Conservation (phyloP, 2,113 vertebrate genomes). For the Pelusios castaneus region DNA sequence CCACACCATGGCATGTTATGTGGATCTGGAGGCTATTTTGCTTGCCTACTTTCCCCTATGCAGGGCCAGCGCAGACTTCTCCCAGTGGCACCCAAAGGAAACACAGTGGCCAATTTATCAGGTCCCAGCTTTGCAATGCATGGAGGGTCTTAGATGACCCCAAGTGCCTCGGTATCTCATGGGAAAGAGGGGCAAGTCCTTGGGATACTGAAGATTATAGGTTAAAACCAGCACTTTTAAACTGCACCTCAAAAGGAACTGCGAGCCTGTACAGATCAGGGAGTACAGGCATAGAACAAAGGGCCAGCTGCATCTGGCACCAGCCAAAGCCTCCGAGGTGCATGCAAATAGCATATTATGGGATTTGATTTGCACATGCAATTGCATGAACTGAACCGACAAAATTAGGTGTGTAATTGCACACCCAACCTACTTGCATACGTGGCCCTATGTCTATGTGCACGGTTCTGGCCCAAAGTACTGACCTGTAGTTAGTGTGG, state of each 20-base stretch:
- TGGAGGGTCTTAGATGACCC: background rate
- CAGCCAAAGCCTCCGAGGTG: background rate
- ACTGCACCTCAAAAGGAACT: background rate
- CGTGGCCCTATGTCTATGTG: background rate
- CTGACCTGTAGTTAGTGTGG: constrained; percentile 78
- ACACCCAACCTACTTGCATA: background rate
- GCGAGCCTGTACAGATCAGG: background rate
- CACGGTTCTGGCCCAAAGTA: background rate
- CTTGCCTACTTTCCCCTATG: background rate
- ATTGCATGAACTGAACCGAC: background rate
- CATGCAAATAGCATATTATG: background rate
- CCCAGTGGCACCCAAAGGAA: background rate
- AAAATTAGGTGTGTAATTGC: background rate
- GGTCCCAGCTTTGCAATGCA: background rate
- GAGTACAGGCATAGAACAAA: background rate
- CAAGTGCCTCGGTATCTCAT: background rate
- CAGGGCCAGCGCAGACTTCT: background rate
- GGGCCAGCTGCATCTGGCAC: background rate
- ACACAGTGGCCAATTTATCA: background rate
- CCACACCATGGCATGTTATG: background rate
- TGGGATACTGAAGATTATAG: background rate
- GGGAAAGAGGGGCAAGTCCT: background rate
- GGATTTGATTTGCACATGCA: background rate
- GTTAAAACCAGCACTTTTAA: background rate
- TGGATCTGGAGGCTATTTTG: background rate